Base-by-base conservation (phyloP, 2,113 vertebrate species). In the Phainopepla nitens region DNA sequence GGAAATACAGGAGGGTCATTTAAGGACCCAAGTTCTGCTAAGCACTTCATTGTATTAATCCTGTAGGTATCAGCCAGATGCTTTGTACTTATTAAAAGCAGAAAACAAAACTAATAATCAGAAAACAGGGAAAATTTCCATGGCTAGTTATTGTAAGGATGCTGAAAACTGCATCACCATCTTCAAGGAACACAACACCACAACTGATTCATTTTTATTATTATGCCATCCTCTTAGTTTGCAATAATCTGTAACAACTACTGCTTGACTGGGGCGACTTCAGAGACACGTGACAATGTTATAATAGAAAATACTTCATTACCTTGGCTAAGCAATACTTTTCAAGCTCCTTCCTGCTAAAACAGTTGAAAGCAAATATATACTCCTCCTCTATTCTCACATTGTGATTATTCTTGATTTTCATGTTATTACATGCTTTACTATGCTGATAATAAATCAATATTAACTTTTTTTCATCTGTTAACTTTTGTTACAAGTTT, bases 1-100 rank as follows among this genome's bases (percentile, higher is more conserved):
- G 88, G 94, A 95, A 92, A 94, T 78, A 68, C 61, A 92, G 65
- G 35, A 82, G 82, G 93, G 92, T 96, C 93, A 95, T 93, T 56
- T 93, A 86, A 95, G 95, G 94, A 90, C 69, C 69, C 65, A 92
- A 33, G 44, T 94, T 57, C 68, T 88, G 64, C 44, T 60, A 71
- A 93, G 82, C 71, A 62, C 72, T 64, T 47, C 31, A n/a, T n/a
- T 25, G 20, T 51, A n/a, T 88, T 86, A 89, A 86, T 87, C 82
- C 61, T 65, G 11, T 20, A 36, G 18, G 7, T 61, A 68, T 39
- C 60, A 45, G 23, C 21, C 36, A 50, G 44, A 24, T 33, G 60
- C 20, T 68, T 44, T 19, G 35, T 42, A 33, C 16, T 90, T 61
- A 65, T 5, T 76, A 65, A 87, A 82, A 89, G 50, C 24, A 82